Conservation (phyloP, 2,797 vertebrate genomes). For the Acrocephalus scirpaceus region DNA sequence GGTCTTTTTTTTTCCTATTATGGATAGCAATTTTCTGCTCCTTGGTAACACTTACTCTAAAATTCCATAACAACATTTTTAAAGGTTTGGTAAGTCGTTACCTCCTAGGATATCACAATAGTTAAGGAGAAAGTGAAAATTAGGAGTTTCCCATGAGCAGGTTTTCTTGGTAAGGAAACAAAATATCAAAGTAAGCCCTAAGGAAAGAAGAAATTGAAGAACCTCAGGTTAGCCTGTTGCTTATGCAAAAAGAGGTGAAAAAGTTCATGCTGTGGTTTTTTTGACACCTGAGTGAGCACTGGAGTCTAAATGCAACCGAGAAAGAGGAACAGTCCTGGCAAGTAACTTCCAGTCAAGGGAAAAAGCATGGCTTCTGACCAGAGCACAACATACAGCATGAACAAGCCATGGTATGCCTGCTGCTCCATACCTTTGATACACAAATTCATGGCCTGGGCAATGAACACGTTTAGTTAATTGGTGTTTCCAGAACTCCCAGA, state of each 20-base stretch:
- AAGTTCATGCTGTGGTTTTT: background rate
- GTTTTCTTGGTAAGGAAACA: background rate
- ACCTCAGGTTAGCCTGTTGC: background rate
- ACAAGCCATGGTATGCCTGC: background rate
- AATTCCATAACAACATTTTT: background rate
- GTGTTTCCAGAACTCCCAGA: background rate
- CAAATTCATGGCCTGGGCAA: background rate
- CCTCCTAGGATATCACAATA: background rate
- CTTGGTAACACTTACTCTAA: background rate
- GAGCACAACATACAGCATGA: background rate
- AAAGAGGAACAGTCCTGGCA: background rate
- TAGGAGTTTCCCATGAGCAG: background rate
- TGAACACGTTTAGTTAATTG: background rate
- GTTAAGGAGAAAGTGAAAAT: background rate
- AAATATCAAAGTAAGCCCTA: background rate
- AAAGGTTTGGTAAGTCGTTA: background rate
- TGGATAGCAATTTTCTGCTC: background rate
- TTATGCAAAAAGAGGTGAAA: background rate
- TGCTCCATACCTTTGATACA: background rate
- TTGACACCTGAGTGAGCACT: background rate
- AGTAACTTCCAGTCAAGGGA: background rate
- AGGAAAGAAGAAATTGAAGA: background rate
- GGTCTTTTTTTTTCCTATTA: background rate
- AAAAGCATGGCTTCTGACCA: background rate
- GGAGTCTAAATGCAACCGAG: rapidly evolving